Evolutionary conservation across 2,113 vertebrate species (phyloP).

Genomic region (Mesocricetus auratus): DNA sequence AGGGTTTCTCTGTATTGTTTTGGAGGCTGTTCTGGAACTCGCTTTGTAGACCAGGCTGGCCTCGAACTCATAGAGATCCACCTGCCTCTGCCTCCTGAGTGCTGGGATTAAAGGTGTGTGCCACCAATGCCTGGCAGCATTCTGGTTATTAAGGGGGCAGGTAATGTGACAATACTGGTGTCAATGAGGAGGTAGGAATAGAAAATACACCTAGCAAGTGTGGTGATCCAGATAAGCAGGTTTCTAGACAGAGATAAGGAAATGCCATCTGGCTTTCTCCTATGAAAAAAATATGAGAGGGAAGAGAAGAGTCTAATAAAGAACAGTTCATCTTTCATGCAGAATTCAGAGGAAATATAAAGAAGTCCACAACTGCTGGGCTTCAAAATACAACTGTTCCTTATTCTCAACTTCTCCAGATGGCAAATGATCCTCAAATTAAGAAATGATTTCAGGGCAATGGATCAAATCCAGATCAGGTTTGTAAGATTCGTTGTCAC

Average conservation of each 20-base stretch:
- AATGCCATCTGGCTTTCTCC: slow-evolving; percentile 44
- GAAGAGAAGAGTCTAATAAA: slow-evolving; percentile 64
- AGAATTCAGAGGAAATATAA: slow-evolving; percentile 67
- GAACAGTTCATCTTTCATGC: slow-evolving; percentile 47
- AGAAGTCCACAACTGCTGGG: slow-evolving; percentile 27
- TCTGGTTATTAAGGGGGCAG: background rate
- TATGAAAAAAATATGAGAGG: slow-evolving; percentile 22
- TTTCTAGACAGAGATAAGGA: slow-evolving; percentile 55
- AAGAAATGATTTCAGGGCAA: slow-evolving; percentile 70
- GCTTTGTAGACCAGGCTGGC: no score
- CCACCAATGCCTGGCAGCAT: no score
- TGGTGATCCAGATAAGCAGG: slow-evolving; percentile 9
- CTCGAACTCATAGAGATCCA: no score
- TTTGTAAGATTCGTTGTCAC: slow-evolving; percentile 43
- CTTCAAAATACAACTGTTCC: slow-evolving; percentile 74
- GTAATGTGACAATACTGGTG: slow-evolving; percentile 2
- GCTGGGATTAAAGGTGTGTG: no score
- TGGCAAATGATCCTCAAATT: slow-evolving; percentile 72
- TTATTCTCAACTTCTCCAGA: slow-evolving; percentile 74
- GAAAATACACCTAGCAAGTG: slow-evolving; percentile 8
- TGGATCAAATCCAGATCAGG: slow-evolving; percentile 59
- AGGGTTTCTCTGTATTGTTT: no score
- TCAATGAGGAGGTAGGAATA: background rate
- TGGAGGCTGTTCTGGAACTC: no score
- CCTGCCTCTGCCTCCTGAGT: no score